These are phyloP conservation scores for Spongilla lacustris DNA, from an alignment of 37 sponge, comb jelly and placozoan species.

Conservation along the genomic window DNA sequence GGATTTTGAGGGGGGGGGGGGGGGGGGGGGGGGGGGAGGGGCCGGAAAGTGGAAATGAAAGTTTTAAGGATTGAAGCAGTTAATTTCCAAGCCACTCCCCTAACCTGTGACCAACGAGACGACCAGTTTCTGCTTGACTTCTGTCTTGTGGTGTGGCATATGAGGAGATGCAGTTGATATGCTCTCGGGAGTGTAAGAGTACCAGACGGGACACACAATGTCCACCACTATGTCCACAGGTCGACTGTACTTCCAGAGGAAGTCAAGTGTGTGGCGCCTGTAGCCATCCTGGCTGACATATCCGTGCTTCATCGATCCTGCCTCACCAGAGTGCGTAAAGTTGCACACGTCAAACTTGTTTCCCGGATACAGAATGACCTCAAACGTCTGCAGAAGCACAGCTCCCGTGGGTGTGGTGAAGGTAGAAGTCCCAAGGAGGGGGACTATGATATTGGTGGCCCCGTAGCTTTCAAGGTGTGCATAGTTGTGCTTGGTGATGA, in stretches of 20 bases:
- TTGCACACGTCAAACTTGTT: not conserved
- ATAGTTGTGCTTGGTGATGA: conserved; percentile 20
- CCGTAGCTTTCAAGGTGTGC: conserved; percentile 14
- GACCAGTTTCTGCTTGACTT: not conserved
- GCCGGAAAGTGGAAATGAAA: not conserved
- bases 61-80: not conserved
- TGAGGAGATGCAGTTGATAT: too few relatives aligned
- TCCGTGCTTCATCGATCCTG: not conserved
- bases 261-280: not conserved
- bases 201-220: not conserved
- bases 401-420: not conserved
- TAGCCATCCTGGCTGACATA: not conserved
- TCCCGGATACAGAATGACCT: not conserved
- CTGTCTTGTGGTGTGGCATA: not conserved
- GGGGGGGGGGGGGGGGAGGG: not conserved
- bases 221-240: not conserved
- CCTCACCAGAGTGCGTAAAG: not conserved
- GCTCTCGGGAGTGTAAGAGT: not conserved
- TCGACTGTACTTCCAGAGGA: not conserved
- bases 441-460: conserved; percentile 31
- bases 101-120: not conserved
- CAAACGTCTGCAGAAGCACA: not conserved
- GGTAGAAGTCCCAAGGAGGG: not conserved
- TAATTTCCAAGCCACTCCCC: not conserved
- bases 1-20: not conserved